phyloP scores from a whole-genome alignment of 2,797 vertebrate genomes.

The Cuniculus paca region DNA sequence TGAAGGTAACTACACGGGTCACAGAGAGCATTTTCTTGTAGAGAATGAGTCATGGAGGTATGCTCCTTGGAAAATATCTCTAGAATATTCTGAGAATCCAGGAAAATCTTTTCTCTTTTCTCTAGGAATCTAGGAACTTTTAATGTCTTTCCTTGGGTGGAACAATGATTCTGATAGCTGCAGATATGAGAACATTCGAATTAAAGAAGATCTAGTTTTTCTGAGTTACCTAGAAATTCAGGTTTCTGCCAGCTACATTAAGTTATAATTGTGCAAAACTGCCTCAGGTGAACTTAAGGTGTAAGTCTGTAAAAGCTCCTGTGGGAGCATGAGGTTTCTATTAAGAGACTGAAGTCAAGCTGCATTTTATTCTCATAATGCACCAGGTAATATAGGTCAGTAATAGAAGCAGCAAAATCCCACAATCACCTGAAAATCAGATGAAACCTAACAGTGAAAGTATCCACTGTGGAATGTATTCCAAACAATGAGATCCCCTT shows the following conservation, averaged over 20 bases:
- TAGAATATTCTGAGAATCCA: conserved; percentile 66
- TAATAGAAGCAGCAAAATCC: conserved; percentile 63
- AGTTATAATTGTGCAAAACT: conserved; percentile 70
- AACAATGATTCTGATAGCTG: conserved; percentile 51
- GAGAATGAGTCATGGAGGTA: conserved; percentile 4
- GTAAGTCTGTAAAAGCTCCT: conserved; percentile 59
- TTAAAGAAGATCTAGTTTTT: conserved; percentile 54
- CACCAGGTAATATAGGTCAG: conserved; percentile 71
- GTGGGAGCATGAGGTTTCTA: conserved; percentile 63
- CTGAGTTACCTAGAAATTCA: conserved; percentile 53
- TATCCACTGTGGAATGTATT: conserved; percentile 43
- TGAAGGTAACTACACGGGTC: conserved; percentile 44
- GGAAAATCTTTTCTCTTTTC: conserved; percentile 69
- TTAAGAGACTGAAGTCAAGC: conserved; percentile 67
- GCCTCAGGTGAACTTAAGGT: conserved; percentile 66
- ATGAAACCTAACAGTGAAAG: conserved; percentile 53
- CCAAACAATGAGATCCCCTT: conserved; percentile 40
- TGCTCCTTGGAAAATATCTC: conserved; percentile 14
- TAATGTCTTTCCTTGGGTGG: conserved; percentile 58
- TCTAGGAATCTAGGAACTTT: conserved; percentile 27
- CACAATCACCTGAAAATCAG: conserved; percentile 64
- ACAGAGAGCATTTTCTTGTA: conserved; percentile 33
- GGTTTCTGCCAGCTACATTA: conserved; percentile 53
- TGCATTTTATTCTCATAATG: conserved; percentile 64
- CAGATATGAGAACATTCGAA: conserved; percentile 26